Percentiles rank a stretch among this genome's conserved stretches.
Conservation (phyloP, 2,888 invertebrate species). For the Nowickia ferox region DNA sequence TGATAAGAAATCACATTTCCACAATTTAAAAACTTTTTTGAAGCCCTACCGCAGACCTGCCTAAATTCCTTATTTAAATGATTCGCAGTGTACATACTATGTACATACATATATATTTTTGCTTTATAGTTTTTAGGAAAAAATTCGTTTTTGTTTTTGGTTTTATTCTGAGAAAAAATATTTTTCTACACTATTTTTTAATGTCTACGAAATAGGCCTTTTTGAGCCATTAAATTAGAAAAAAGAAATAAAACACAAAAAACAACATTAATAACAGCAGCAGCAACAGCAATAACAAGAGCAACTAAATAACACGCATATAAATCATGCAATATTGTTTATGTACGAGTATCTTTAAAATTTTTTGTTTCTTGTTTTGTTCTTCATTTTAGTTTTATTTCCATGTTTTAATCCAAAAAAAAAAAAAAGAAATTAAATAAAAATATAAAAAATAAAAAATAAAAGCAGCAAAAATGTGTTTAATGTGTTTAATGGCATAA, state of each 20-base stretch:
- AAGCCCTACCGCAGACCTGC: no score
- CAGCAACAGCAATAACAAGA: constrained; percentile 37
- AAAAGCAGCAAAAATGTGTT: constrained; percentile 2
- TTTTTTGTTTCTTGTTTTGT: not conserved
- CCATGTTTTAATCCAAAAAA: constrained; percentile 23
- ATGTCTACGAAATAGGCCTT: constrained; percentile 50
- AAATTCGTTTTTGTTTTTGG: not conserved
- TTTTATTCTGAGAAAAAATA: constrained; percentile 39
- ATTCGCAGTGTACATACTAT: no score
- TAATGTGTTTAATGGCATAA: constrained; percentile 53
- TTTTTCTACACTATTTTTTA: constrained; percentile 38
- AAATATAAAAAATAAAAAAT: not conserved
- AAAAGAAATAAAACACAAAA: constrained; percentile 11
- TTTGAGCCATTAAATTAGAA: constrained; percentile 53
- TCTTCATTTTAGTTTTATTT: constrained; percentile 24
- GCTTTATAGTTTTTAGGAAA: no score
- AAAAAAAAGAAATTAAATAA: constrained; percentile 4
- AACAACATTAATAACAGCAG: constrained; percentile 3
- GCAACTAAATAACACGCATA: constrained; percentile 26
- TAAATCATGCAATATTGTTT: constrained; percentile 65
- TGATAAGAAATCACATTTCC: no score
- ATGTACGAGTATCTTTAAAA: constrained; percentile 33
- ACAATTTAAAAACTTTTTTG: no score
- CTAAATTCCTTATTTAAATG: no score
- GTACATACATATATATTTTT: no score